Base-by-base conservation (phyloP, 2,888 invertebrate species). In the Conomelus anceps region DNA sequence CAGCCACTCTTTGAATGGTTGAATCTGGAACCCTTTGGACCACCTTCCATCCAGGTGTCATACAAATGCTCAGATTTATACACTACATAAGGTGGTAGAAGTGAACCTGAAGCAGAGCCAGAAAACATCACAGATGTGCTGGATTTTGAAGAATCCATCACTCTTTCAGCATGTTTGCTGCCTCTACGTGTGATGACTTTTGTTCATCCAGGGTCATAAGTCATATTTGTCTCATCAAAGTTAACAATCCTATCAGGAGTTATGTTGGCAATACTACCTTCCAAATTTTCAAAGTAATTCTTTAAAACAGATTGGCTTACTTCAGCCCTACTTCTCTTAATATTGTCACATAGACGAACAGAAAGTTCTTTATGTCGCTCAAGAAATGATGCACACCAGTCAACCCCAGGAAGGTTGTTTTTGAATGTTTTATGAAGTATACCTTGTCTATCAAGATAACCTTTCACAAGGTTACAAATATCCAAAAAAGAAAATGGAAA, bases 1-100 rank as follows among this genome's bases (percentile, higher is more conserved):
- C 41, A 41, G 11, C 41, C 41, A 41, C 13, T 13, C 17, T 41
- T 41, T 13, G 41, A 41, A 13, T 41, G 41, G 17, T 41, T 41
- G 41, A 41, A 41, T 11, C 41, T 41, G 11, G 41, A 89, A 90
- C 92, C 90, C 87, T 88, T 87, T 3, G 93, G 93, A 13, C 93
- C 93, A 89, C 92, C 92, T 91, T 92, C 92, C n/a, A 91, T 92
- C 93, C 93, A 93, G n/a, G 91, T 91, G 13, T 91, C 89, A 90
- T 91, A 92, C 22, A 93, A 41, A 85, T 92, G 84, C 89, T 92
- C 91, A 13, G 92, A 90, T 90, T 92, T 93, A 89, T 92, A 93
- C 11, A 92, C 92, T 13, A 41, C 11, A 90, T 92, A 93, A 7
- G 92, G 92, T 34, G 92, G 92, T 9, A 92, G 89, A 11, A 91